Base-by-base conservation (phyloP, 1,140 invertebrate genomes). In the Copidosoma floridanum region DNA sequence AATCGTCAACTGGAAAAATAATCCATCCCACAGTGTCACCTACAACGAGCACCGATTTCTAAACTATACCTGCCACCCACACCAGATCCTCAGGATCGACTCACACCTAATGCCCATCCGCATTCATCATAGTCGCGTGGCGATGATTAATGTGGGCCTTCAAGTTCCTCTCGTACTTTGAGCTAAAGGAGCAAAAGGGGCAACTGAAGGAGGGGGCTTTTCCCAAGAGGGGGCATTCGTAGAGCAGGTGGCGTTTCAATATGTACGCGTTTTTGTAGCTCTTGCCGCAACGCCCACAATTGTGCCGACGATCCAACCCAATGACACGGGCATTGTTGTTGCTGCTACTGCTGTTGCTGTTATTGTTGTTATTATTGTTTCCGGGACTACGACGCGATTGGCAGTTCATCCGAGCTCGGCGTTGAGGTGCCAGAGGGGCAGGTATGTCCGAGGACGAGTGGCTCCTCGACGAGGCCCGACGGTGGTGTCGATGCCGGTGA, bases 191-290 rank as follows among this genome's bases (percentile, higher is more conserved):
- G 68, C 83, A 84, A 20, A 82, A 76, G 0, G 80, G 81, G 46
- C 83, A 85, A 16, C 74, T 79, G 66, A 84, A 84, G 21, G 81
- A 80, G 3, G 82, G 82, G 23, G 78, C 81, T 51, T 83, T 82
- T 14, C 80, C 79, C n/a, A n/a, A n/a, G n/a, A n/a, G n/a, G n/a
- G n/a, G n/a, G 61, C 82, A 82, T 43, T 82, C 82, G 65, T 83
- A 84, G 0, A 82, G 75, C 51, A 82, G 62, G 59, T 85, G 82
- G 6, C 78, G 71, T 50, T 77, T 76, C n/a, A 82, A 66, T 27
- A 78, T 79, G 54, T 80, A 76, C n/a, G 78, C 79, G 55, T 81
- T 78, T 56, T 81, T 80, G 65, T 83, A 82, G 18, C 72, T 75
- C 59, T 81, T 80, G 23, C 80, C 79, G 61, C 82, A 83, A 1